phyloP scores from a whole-genome alignment of 1,140 invertebrate species.

The Penaeus indicus region DNA sequence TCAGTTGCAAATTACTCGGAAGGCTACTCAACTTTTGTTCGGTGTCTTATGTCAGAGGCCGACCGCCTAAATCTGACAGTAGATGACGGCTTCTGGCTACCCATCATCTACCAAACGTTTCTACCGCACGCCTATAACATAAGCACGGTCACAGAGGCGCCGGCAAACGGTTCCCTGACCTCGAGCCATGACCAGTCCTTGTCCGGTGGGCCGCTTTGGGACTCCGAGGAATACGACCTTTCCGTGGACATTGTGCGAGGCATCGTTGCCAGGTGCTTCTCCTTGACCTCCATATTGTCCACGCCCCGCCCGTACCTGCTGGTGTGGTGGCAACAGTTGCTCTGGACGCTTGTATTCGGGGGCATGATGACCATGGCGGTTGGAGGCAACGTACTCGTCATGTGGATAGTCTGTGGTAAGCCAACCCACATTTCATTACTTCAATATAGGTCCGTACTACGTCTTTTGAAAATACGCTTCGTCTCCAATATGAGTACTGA shows the following conservation, averaged over 20 bases:
- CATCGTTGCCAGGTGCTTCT: conserved; percentile 21
- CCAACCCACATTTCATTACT: neutral
- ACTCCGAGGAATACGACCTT: neutral
- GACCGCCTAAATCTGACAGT: neutral
- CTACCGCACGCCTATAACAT: too few relatives aligned
- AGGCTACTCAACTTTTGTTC: neutral
- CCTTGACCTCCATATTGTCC: conserved; percentile 1
- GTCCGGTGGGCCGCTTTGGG: neutral
- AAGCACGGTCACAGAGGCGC: neutral
- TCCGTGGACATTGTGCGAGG: conserved; percentile 6
- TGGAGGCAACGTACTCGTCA: conserved; percentile 50
- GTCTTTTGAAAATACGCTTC: neutral
- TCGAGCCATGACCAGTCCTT: neutral
- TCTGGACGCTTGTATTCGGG: conserved; percentile 53
- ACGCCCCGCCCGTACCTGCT: conserved; percentile 48
- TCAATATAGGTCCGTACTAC: neutral
- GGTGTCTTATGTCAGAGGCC: conserved; percentile 1
- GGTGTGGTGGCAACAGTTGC: conserved; percentile 53
- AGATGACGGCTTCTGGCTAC: neutral
- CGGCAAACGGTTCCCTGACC: neutral
- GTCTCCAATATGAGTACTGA: neutral
- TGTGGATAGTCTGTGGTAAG: conserved; percentile 57
- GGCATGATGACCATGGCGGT: conserved; percentile 55
- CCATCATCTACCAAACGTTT: conserved; percentile 15
- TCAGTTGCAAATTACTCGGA: neutral